Evolutionary conservation across 2,797 vertebrate species (phyloP).

Genomic region (Euphonia xanthogaster): DNA sequence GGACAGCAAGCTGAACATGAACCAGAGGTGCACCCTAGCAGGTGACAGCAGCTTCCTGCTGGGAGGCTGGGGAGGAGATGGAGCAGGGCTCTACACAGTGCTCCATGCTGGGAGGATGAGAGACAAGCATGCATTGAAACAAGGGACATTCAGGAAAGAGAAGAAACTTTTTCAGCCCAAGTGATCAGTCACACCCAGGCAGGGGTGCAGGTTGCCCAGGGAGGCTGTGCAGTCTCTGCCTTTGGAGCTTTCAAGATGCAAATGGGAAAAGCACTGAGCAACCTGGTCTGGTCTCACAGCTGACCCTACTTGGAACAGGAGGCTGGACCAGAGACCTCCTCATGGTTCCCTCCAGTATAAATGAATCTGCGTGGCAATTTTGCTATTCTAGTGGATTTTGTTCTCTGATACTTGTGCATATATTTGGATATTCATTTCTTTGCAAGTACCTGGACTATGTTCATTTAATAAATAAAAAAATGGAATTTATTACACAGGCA

Average conservation of each 20-base stretch:
- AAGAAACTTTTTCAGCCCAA: not conserved
- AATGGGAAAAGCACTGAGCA: not conserved
- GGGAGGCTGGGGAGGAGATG: not conserved
- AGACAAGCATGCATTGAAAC: not conserved
- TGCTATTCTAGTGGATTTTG: not conserved
- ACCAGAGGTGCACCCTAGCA: not conserved
- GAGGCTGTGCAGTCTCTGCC: not conserved
- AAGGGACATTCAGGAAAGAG: not conserved
- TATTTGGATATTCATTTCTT: not conserved
- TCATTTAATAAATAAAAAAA: not conserved
- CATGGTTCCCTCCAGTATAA: not conserved
- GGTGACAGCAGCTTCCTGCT: not conserved
- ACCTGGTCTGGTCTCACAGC: not conserved
- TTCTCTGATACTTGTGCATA: not conserved
- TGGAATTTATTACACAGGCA: not conserved
- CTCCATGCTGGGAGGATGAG: rapidly evolving
- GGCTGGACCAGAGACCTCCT: not conserved
- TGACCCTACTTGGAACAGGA: not conserved
- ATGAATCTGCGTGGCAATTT: not conserved
- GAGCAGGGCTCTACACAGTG: not conserved
- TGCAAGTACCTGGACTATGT: not conserved
- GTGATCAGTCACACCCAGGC: not conserved
- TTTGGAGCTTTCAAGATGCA: not conserved
- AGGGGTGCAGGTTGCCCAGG: not conserved
- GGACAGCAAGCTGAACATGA: not conserved